phyloP scores from a whole-genome alignment of 1,140 invertebrate species.

The Cephus cinctus region DNA sequence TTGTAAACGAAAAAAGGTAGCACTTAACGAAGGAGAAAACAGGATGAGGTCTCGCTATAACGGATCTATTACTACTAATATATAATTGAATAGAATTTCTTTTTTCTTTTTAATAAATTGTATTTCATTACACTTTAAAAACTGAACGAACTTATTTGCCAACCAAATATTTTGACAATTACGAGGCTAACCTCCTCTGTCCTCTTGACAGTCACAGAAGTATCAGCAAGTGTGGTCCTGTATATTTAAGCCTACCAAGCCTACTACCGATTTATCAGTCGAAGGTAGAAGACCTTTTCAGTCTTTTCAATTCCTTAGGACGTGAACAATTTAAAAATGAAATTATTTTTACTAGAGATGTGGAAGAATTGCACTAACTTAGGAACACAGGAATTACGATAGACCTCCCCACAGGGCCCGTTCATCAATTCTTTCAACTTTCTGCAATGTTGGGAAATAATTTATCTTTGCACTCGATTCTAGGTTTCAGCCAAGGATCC shows the following conservation, averaged over 20 bases:
- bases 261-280: not conserved
- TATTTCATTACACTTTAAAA: too few species aligned
- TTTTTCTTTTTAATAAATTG: too few species aligned
- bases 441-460: constrained; percentile 2
- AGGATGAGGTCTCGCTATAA: too few species aligned
- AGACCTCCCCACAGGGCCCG: not conserved
- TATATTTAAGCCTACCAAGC: constrained; percentile 4
- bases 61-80: too few species aligned
- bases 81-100: too few species aligned
- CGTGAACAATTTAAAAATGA: not conserved
- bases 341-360: constrained; percentile 1
- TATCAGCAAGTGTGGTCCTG: constrained; percentile 3
- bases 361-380: not conserved
- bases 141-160: too few species aligned
- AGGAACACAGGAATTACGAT: not conserved
- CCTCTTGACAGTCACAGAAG: constrained; percentile 5
- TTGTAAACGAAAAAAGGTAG: too few species aligned
- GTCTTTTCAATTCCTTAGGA: constrained; percentile 4
- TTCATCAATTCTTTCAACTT: constrained; percentile 1
- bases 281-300: constrained; percentile 5
- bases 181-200: not conserved
- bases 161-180: too few species aligned
- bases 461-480: constrained; percentile 1
- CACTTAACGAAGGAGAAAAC: too few species aligned
- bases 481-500: constrained; percentile 5